Evolutionary conservation across 2,888 invertebrate species (phyloP).

Genomic region (Trisateles emortualis): DNA sequence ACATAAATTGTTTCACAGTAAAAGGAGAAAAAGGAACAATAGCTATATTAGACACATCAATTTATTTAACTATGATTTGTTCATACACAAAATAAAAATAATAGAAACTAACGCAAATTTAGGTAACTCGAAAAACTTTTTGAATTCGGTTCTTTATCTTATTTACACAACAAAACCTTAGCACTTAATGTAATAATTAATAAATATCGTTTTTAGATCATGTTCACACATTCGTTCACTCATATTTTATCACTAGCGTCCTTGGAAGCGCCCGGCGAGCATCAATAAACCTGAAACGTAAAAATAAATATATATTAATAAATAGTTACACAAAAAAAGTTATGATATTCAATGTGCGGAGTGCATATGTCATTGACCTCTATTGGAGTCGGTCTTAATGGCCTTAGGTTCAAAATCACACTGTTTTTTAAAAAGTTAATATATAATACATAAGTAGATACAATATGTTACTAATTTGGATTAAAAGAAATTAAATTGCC

Average conservation of each 20-base stretch:
- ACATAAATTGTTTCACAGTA: too few relatives aligned
- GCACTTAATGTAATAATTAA: constrained; percentile 57
- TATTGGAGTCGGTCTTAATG: too few relatives aligned
- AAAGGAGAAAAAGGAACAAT: constrained; percentile 38
- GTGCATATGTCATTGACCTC: neutral
- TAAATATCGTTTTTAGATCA: constrained; percentile 76
- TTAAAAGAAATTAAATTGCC: too few relatives aligned
- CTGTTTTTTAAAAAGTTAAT: too few relatives aligned
- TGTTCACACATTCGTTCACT: constrained; percentile 59
- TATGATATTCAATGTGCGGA: too few relatives aligned
- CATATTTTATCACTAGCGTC: constrained; percentile 65
- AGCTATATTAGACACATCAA: constrained; percentile 27
- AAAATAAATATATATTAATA: constrained; percentile 20
- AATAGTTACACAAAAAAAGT: neutral
- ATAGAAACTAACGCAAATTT: constrained; percentile 40
- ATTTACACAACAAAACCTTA: constrained; percentile 61
- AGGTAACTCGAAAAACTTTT: constrained; percentile 58
- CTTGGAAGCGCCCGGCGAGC: constrained; percentile 40
- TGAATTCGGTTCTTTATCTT: constrained; percentile 53
- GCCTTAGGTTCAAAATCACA: too few relatives aligned
- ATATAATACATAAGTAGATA: too few relatives aligned
- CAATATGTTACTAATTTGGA: too few relatives aligned
- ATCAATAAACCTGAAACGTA: constrained; percentile 70
- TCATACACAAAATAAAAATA: constrained; percentile 22
- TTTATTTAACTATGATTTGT: too few relatives aligned